A percentile compares a stretch with the other conserved stretches of the same genome.
Conservation (phyloP, 2,888 invertebrate species). For the Troides oblongomaculatus region DNA sequence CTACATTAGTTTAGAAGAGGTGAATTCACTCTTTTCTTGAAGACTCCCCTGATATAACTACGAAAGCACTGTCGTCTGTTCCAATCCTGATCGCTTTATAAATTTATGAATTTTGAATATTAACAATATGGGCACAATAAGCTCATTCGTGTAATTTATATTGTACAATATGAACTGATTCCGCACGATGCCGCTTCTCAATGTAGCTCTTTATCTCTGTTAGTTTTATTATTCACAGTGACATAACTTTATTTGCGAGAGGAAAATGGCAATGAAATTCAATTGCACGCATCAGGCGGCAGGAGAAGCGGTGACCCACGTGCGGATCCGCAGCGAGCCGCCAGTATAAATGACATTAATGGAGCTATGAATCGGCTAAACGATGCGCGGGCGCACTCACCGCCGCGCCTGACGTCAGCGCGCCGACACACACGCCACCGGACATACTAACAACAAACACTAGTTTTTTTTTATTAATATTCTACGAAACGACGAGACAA, state of each 20-base stretch:
- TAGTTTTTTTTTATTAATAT: background rate
- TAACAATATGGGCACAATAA: background rate
- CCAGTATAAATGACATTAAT: constrained; percentile 68
- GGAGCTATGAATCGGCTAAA: constrained; percentile 64
- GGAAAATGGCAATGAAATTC: constrained; percentile 77
- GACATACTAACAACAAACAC: background rate
- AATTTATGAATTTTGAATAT: too few relatives aligned
- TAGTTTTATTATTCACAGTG: constrained; percentile 33
- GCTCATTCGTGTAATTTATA: background rate
- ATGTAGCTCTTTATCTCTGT: constrained; percentile 7
- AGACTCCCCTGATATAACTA: too few relatives aligned
- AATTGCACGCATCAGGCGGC: constrained; percentile 65
- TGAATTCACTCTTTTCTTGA: too few relatives aligned
- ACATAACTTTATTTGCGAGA: constrained; percentile 53
- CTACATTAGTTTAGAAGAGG: too few relatives aligned
- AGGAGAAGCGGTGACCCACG: constrained; percentile 58
- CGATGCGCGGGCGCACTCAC: constrained; percentile 74
- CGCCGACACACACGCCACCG: constrained; percentile 3
- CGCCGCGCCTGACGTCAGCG: constrained; percentile 56
- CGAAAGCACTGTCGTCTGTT: too few relatives aligned
- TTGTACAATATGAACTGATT: background rate
- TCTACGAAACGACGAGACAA: too few relatives aligned
- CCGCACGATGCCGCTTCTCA: background rate
- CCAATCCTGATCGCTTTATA: too few relatives aligned
- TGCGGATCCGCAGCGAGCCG: constrained; percentile 53